A percentile compares a stretch with the other conserved stretches of the same genome.
These are phyloP conservation scores for Drosophila murphyi DNA, from an alignment of 1,140 invertebrate genomes.

Conservation along the genomic window DNA sequence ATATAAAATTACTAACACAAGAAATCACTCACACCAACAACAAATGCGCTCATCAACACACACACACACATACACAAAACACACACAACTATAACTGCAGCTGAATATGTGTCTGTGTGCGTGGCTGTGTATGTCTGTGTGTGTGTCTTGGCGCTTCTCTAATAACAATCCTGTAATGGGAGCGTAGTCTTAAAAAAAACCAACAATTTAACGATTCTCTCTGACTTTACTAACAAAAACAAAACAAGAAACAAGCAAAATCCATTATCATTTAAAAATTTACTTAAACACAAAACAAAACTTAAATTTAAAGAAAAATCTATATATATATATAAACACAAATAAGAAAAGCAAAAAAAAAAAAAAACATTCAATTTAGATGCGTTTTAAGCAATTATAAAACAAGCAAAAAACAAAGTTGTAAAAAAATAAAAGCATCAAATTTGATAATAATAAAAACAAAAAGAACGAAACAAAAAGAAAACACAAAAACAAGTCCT, in stretches of 20 bases:
- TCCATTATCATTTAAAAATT: slow-evolving; percentile 80
- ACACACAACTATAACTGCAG: not conserved
- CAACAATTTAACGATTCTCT: slow-evolving; percentile 67
- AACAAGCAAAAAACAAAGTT: slow-evolving; percentile 46
- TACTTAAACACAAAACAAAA: slow-evolving; percentile 65
- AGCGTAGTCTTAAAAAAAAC: slow-evolving; percentile 64
- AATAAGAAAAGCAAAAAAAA: slow-evolving; percentile 21
- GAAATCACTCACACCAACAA: slow-evolving; percentile 36
- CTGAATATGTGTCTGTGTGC: slow-evolving; percentile 1
- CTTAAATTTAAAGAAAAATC: slow-evolving; percentile 74
- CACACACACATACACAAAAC: slow-evolving; percentile 11
- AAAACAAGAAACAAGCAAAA: slow-evolving; percentile 59
- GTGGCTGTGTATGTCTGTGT: slow-evolving; percentile 12
- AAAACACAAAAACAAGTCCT: slow-evolving; percentile 45
- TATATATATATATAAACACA: slow-evolving; percentile 60
- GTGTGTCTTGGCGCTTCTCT: slow-evolving; percentile 45
- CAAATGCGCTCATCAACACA: slow-evolving; percentile 30
- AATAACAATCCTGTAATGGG: slow-evolving; percentile 70
- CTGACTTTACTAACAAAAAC: slow-evolving; percentile 72
- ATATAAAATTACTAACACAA: slow-evolving; percentile 77
- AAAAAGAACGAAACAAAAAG: slow-evolving; percentile 37
- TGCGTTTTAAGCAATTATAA: slow-evolving; percentile 65
- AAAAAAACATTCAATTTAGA: slow-evolving; percentile 59
- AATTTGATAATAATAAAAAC: slow-evolving; percentile 61
- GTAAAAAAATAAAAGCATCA: slow-evolving; percentile 70